phyloP scores from a whole-genome alignment of 2,888 invertebrate genomes.

The Tetragnatha montana region DNA sequence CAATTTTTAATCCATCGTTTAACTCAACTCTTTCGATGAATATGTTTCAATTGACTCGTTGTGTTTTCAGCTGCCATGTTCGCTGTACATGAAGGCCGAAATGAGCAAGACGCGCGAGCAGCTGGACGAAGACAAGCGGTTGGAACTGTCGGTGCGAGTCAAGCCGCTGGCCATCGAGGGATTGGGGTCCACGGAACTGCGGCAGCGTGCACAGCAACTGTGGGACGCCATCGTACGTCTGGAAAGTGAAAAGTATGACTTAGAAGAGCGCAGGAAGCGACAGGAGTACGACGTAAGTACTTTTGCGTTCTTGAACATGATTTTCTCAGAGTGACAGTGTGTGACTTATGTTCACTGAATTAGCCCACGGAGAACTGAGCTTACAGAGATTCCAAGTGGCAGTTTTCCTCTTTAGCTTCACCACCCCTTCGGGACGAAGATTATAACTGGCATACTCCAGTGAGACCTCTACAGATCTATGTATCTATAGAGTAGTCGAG shows the following conservation, averaged over 20 bases:
- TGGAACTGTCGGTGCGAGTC: conserved; percentile 95
- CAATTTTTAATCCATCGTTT: too few relatives aligned
- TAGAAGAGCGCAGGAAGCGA: conserved; percentile 98
- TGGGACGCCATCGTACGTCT: conserved; percentile 96
- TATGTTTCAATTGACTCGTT: neutral
- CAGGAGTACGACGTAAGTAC: conserved; percentile 96
- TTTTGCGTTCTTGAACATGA: too few relatives aligned
- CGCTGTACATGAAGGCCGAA: conserved; percentile 94
- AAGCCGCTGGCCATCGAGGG: conserved; percentile 91
- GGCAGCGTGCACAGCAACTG: conserved; percentile 91
- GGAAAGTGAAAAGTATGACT: conserved; percentile 98
- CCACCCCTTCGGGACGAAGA: too few relatives aligned
- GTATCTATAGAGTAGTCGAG: too few relatives aligned
- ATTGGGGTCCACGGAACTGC: conserved; percentile 85
- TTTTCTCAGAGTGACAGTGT: too few relatives aligned
- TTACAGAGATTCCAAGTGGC: too few relatives aligned
- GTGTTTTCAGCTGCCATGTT: conserved; percentile 79
- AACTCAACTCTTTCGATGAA: too few relatives aligned
- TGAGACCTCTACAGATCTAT: too few relatives aligned
- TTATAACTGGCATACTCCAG: too few relatives aligned
- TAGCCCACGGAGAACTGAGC: too few relatives aligned
- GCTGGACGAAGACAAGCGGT: conserved; percentile 98
- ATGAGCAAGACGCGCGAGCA: conserved; percentile 99
- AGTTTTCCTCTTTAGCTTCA: too few relatives aligned
- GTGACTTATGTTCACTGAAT: too few relatives aligned